Conservation (phyloP, 1,140 invertebrate species). For the Aphelinus certus region DNA sequence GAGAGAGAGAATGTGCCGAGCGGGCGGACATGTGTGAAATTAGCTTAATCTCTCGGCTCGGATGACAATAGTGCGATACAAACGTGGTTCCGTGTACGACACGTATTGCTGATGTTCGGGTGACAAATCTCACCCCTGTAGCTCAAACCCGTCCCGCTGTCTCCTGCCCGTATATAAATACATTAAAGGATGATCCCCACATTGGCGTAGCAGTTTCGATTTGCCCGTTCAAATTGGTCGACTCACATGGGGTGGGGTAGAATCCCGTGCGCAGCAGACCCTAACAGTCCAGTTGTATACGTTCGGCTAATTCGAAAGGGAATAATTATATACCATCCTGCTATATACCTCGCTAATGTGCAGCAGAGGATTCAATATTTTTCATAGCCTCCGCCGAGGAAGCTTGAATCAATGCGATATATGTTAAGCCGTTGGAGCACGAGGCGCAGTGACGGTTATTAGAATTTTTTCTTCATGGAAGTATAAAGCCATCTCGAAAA, state of each 20-base stretch:
- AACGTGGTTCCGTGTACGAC: constrained; percentile 60
- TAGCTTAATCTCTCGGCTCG: constrained; percentile 67
- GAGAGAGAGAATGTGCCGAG: constrained; percentile 43
- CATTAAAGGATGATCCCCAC: constrained; percentile 65
- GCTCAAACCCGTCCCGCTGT: constrained; percentile 47
- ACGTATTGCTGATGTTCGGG: constrained; percentile 52
- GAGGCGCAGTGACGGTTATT: too few relatives aligned
- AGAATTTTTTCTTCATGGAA: too few relatives aligned
- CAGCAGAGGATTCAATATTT: too few relatives aligned
- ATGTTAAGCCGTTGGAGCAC: too few relatives aligned
- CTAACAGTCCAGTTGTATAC: too few relatives aligned
- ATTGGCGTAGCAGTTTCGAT: constrained; percentile 50
- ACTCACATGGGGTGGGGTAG: background rate
- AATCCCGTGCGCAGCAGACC: too few relatives aligned
- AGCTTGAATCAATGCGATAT: too few relatives aligned
- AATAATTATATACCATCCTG: too few relatives aligned
- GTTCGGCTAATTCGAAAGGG: too few relatives aligned
- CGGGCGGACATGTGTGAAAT: constrained; percentile 67
- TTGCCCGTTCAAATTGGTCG: constrained; percentile 28
- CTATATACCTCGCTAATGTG: too few relatives aligned
- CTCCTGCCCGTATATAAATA: constrained; percentile 63
- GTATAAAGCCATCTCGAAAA: too few relatives aligned
- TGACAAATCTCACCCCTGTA: constrained; percentile 63
- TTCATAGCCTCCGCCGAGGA: too few relatives aligned
- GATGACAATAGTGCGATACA: constrained; percentile 66